Evolutionary conservation across 92 coral and sea anemone genomes (phyloP).

Genomic region (Epizoanthus stellaris): DNA sequence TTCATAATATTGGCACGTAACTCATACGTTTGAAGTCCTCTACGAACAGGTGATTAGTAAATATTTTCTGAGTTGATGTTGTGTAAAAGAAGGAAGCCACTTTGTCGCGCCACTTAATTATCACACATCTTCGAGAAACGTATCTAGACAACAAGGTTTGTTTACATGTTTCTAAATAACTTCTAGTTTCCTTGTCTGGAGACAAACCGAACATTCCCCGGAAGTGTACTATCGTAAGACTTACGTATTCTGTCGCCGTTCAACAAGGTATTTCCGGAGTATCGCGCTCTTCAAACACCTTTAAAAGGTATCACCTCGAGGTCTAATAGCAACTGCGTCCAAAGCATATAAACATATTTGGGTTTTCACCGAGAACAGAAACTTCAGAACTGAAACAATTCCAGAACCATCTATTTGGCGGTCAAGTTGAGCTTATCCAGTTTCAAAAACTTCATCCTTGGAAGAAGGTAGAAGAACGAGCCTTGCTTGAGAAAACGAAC

Average conservation of each 20-base stretch:
- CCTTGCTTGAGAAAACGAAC: too few species aligned
- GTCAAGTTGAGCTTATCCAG: too few species aligned
- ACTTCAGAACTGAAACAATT: too few species aligned
- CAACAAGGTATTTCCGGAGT: conserved; percentile 24
- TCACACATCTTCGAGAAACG: conserved; percentile 14
- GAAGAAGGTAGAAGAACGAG: too few species aligned
- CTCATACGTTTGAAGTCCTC: too few species aligned
- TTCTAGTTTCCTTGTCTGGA: neutral
- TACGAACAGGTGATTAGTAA: too few species aligned
- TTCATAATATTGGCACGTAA: too few species aligned
- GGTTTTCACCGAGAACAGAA: too few species aligned
- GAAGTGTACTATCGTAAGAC: conserved; percentile 41
- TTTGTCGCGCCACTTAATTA: neutral
- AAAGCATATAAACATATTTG: too few species aligned
- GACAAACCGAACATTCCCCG: conserved; percentile 42
- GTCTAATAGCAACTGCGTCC: too few species aligned
- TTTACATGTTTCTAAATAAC: conserved; percentile 2
- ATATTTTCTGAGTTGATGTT: neutral
- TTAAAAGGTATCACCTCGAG: conserved; percentile 10
- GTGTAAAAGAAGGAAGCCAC: conserved; percentile 10
- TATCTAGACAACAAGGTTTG: conserved; percentile 33
- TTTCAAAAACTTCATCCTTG: too few species aligned
- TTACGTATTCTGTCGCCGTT: conserved; percentile 24
- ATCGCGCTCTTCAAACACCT: neutral
- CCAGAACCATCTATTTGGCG: too few species aligned